Evolutionary conservation across 2,797 vertebrate species (phyloP).

Genomic region (Strix occidentalis): DNA sequence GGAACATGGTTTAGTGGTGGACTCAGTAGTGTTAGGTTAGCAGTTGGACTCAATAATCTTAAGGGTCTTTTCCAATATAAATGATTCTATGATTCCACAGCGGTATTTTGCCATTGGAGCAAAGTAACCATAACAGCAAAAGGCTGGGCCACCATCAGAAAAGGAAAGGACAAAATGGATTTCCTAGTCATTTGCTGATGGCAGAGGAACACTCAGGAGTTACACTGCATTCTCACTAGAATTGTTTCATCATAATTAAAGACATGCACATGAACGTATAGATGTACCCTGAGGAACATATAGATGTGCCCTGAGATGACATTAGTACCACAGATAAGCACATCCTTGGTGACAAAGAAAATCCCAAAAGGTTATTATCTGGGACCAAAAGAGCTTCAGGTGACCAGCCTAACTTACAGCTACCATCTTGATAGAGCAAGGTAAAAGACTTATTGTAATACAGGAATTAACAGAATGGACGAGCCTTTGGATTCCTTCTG

Average conservation of each 20-base stretch:
- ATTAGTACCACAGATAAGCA: neutral
- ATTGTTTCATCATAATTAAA: neutral
- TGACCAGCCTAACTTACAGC: neutral
- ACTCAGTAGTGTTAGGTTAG: neutral
- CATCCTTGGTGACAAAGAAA: neutral
- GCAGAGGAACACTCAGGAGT: neutral
- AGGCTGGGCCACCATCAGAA: neutral
- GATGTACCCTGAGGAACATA: neutral
- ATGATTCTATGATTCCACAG: neutral
- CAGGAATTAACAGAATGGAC: neutral
- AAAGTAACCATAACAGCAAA: neutral
- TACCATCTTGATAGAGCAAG: neutral
- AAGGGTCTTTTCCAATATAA: neutral
- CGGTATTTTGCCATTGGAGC: neutral
- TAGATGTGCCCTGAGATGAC: neutral
- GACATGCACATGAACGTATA: neutral
- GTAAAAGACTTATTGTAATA: neutral
- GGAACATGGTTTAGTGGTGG: neutral
- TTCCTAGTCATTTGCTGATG: neutral
- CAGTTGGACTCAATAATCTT: neutral
- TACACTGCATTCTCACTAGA: neutral
- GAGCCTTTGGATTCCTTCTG: neutral
- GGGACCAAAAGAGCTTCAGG: neutral
- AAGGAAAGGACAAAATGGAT: neutral
- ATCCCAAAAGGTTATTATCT: neutral